These are phyloP conservation scores for Lateolabrax maculatus DNA, from an alignment of 2,797 vertebrate genomes.

Conservation along the genomic window DNA sequence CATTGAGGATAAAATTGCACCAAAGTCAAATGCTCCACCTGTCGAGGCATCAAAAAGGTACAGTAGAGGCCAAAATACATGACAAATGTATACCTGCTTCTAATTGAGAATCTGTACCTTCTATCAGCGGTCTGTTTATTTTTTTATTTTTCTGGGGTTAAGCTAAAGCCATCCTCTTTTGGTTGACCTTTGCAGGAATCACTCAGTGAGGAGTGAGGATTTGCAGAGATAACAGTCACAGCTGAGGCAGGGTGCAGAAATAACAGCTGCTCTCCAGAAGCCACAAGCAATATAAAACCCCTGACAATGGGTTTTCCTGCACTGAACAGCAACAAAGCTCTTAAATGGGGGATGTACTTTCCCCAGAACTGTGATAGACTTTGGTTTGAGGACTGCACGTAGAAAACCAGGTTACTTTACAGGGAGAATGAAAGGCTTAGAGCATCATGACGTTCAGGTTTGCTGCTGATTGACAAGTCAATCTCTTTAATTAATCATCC, in stretches of 20 bases:
- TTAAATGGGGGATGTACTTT: constrained; percentile 15
- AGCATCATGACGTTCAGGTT: background rate
- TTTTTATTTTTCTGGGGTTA: background rate
- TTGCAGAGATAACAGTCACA: constrained; percentile 45
- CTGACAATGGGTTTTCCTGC: constrained; percentile 28
- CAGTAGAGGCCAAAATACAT: too few species aligned
- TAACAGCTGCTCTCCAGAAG: constrained; percentile 58
- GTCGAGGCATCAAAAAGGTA: too few species aligned
- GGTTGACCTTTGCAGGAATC: constrained; percentile 56
- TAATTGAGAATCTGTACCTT: background rate
- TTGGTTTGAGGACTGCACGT: background rate
- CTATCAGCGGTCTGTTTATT: background rate
- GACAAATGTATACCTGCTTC: background rate
- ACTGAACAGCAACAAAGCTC: constrained; percentile 22
- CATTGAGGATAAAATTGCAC: too few species aligned
- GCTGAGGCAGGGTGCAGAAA: constrained; percentile 52
- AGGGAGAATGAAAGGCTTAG: background rate
- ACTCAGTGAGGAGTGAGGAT: constrained; percentile 23
- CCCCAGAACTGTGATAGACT: constrained; percentile 6
- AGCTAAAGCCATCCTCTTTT: constrained; percentile 8
- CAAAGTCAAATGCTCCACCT: too few species aligned
- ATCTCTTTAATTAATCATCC: constrained; percentile 33
- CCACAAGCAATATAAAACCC: constrained; percentile 42
- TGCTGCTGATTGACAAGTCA: constrained; percentile 20
- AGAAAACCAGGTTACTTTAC: background rate